Conservation (phyloP, 2,113 vertebrate species). For the Thinocorus orbignyianus region DNA sequence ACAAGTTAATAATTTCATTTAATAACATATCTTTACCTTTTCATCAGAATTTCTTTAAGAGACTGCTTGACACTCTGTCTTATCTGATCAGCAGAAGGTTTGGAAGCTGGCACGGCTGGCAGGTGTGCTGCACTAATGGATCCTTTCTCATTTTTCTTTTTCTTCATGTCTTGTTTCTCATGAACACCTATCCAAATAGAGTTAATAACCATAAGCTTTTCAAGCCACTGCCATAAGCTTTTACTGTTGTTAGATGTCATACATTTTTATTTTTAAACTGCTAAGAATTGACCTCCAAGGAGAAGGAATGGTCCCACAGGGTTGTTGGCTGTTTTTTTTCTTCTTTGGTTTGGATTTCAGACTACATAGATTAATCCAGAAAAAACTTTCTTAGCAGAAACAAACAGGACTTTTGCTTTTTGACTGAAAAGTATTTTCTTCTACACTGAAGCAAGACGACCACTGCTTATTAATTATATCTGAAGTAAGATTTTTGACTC, state of each 20-base stretch:
- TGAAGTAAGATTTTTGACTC: neutral
- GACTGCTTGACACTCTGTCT: constrained; percentile 93
- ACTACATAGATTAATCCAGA: neutral
- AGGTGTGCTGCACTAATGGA: constrained; percentile 15
- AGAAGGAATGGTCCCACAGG: neutral
- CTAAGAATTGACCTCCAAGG: neutral
- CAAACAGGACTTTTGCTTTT: neutral
- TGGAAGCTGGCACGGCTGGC: constrained; percentile 74
- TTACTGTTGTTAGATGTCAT: neutral
- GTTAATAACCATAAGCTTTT: neutral
- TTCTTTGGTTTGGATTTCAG: neutral
- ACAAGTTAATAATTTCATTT: neutral
- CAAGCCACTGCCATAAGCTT: neutral
- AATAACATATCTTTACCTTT: constrained; percentile 80
- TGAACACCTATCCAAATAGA: constrained; percentile 74
- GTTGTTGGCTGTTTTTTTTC: neutral
- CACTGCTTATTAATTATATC: neutral
- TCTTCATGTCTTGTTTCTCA: constrained; percentile 84
- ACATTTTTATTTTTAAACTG: neutral
- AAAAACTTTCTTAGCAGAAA: neutral
- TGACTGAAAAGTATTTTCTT: neutral
- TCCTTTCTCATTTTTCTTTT: constrained; percentile 79
- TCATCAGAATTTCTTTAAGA: constrained; percentile 92
- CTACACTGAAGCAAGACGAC: neutral
- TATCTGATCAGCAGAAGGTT: constrained; percentile 93